Evolutionary conservation across 2,113 vertebrate genomes (phyloP).

Genomic region (Hippocampus abdominalis): DNA sequence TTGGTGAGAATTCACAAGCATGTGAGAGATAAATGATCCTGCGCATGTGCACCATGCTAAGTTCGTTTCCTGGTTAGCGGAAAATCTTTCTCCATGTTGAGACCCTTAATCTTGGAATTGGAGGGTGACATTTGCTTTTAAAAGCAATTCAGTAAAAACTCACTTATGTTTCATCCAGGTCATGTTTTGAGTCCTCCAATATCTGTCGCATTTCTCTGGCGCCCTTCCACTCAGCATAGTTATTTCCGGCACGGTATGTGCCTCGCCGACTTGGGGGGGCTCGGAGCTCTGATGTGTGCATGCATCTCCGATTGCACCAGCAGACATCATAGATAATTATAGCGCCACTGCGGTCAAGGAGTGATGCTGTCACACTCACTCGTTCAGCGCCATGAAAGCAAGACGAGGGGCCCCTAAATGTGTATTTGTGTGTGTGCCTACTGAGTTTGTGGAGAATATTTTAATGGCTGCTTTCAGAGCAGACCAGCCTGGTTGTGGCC

Average conservation of each 20-base stretch:
- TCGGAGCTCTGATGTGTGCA: slow-evolving; percentile 54
- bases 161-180: neutral
- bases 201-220: slow-evolving; percentile 15
- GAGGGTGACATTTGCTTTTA: no score
- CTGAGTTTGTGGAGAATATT: slow-evolving; percentile 5
- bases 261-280: slow-evolving; percentile 37
- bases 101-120: neutral
- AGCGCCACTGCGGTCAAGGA: slow-evolving; percentile 55
- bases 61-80: neutral
- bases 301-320: slow-evolving; percentile 63
- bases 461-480: slow-evolving; percentile 20
- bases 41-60: neutral
- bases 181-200: slow-evolving; percentile 7
- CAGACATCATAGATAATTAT: slow-evolving; percentile 74
- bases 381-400: slow-evolving; percentile 43
- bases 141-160: neutral
- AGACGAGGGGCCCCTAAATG: neutral
- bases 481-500: slow-evolving; percentile 10
- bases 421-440: slow-evolving; percentile 10
- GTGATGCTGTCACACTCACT: slow-evolving; percentile 58
- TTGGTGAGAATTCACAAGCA: neutral
- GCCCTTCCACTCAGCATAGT: slow-evolving; percentile 26
- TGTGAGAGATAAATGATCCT: slow-evolving; percentile 6
- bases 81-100: no score
- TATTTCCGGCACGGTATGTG: slow-evolving; percentile 71